phyloP scores from a whole-genome alignment of 2,888 invertebrate genomes.

The Heteromyza rotundicornis region DNA sequence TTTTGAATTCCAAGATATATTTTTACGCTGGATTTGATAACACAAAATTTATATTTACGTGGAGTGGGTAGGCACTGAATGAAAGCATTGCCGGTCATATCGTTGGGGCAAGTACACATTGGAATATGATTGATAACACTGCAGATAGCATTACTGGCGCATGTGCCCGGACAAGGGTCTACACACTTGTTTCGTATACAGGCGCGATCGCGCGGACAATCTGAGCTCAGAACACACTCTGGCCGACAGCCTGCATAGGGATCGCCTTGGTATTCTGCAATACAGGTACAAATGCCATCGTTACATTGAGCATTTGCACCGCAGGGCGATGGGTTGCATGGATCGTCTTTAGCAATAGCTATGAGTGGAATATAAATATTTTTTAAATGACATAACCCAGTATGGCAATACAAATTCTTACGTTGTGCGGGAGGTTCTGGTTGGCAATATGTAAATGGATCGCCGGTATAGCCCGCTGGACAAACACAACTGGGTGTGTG shows the following conservation, averaged over 20 bases:
- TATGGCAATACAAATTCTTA: slow-evolving; percentile 37
- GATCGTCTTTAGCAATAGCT: slow-evolving; percentile 63
- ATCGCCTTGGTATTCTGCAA: slow-evolving; percentile 75
- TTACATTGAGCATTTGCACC: slow-evolving; percentile 75
- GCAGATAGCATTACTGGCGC: slow-evolving; percentile 78
- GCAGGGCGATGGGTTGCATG: slow-evolving; percentile 79
- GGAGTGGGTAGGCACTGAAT: slow-evolving; percentile 63
- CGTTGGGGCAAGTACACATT: slow-evolving; percentile 75
- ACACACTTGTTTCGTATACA: slow-evolving; percentile 76
- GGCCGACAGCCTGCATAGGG: slow-evolving; percentile 80
- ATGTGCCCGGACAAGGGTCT: slow-evolving; percentile 81
- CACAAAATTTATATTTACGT: slow-evolving; percentile 58
- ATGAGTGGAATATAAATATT: slow-evolving; percentile 2
- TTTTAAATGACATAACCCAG: not conserved
- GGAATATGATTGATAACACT: slow-evolving; percentile 79
- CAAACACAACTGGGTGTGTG: slow-evolving; percentile 76
- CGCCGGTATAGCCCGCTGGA: slow-evolving; percentile 68
- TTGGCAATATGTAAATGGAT: slow-evolving; percentile 78
- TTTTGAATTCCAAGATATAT: not conserved
- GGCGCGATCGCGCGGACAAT: slow-evolving; percentile 74
- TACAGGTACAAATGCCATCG: slow-evolving; percentile 49
- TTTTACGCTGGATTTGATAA: no score
- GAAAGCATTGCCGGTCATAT: slow-evolving; percentile 78
- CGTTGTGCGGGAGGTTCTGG: slow-evolving; percentile 63
- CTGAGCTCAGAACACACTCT: slow-evolving; percentile 78